Evolutionary conservation across 92 coral and sea anemone species (phyloP), one percentile per base, ranked within the genome.

Genomic region (Epizoanthus illoricatus): DNA sequence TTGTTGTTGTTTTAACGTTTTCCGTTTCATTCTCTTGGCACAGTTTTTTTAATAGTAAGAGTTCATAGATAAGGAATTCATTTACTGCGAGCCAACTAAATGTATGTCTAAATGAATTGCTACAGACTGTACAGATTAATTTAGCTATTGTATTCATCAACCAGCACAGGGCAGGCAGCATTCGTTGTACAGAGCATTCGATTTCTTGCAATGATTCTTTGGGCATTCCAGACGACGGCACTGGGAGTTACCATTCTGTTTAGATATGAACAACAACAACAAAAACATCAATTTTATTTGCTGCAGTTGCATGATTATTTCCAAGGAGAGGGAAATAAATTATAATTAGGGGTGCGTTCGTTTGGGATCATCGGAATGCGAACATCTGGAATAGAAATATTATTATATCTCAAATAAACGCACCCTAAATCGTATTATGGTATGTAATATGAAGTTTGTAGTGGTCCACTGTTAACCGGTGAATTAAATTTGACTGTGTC

Each of bases 91-190:
- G 72, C 72, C 72, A 67, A 49, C 49, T 33, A 12, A 67, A 36
- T 11, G 72, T 39, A 67, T 12, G 49, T 36, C 49, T 11, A 18
- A 41, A 18, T 60, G 39, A 41, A 69, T 28, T 20, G 8, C 12
- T 52, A 9, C 13, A 17, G 65, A 17, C 19, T 61, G 23, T 43
- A 52, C 43, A 39, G 45, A 54, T 58, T 20, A 18, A 20, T 45
- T 9, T 4, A 42, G 17, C 39, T 39, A 18, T 15, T 69, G 10
- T 52, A 13, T 52, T 52, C 40, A 63, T 11, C 52, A 70, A 74
- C 90, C 88, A 21, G 71, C 61, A 49, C 97, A 93, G 6, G 97
- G 94, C 8, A 61, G 81, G 71, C 97, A 93, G 45, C 97, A 93
- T 13, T 85, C 76, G 54, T 79, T 84, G 79, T 57, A 43, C 28